Evolutionary conservation across 2,113 vertebrate genomes (phyloP), one percentile per base, ranked within the genome.

Genomic region (Forbesichthys agassizii): DNA sequence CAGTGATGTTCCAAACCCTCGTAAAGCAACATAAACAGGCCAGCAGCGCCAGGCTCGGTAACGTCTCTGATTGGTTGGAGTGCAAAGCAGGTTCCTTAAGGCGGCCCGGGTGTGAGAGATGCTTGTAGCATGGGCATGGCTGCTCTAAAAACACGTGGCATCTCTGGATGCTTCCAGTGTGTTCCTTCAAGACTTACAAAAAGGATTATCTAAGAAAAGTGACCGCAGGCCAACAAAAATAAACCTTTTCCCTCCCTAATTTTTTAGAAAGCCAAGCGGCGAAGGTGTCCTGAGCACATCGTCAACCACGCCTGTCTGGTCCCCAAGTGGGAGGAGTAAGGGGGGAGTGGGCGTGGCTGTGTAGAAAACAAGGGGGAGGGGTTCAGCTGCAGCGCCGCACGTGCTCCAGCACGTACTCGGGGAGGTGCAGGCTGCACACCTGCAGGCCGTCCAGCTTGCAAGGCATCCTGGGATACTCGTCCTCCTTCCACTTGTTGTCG

Each of bases 401-500:
- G 42, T 99, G 96, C 82, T 99, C 96, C 86, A 99, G 86, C 82
- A 99, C 95, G 60, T 97, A 99, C 71, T 99, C 98, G 4, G 98
- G 98, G 68, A 99, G 98, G 89, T 98, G 96, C 86, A 98, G 90
- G 78, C 96, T 98, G 93, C 98, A 99, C 66, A 99, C 98, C 87
- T 99, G 98, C 88, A 99, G 94, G 69, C 98, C 98, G 79, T 99
- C 98, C 88, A 99, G 94, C 91, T 99, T 99, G 94, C 98, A 99
- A 12, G 98, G 98, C 98, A 99, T 99, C 83, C 98, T 93, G 14
- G 98, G 98, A 88, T 98, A 99, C 88, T 99, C 98, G 73, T 99
- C 98, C 93, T 99, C 98, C 91, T 99, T 99, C 98, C 98, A 99
- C 85, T 98, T 99, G 92, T 99, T 99, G 56, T 98, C 98, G 66